A percentile compares a stretch with the other conserved stretches of the same genome.
These are phyloP conservation scores for Campoplex capitator DNA, from an alignment of 2,888 invertebrate genomes.

Conservation along the genomic window DNA sequence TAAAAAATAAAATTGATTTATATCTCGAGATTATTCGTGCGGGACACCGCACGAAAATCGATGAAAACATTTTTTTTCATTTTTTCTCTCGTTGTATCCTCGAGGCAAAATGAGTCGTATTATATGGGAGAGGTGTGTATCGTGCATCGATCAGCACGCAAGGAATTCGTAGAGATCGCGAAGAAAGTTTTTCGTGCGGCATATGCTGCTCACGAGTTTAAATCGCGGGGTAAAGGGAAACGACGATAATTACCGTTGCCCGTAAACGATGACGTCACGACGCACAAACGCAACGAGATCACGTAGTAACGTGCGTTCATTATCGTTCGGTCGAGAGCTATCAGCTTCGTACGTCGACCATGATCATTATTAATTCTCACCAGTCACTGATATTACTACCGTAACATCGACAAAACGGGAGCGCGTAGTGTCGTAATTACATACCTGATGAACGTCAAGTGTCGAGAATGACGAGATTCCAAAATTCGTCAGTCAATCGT, in stretches of 20 bases:
- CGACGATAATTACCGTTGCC: conserved; percentile 57
- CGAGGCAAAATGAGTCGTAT: conserved; percentile 11
- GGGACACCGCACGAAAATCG: not conserved
- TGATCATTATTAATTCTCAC: conserved; percentile 26
- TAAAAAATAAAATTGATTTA: not conserved
- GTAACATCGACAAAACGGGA: conserved; percentile 20
- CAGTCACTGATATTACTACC: conserved; percentile 22
- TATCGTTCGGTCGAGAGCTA: conserved; percentile 41
- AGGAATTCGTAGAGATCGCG: conserved; percentile 68
- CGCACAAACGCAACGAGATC: conserved; percentile 37
- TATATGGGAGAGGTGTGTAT: conserved; percentile 32
- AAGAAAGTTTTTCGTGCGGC: conserved; percentile 64
- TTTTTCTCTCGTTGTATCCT: conserved; percentile 17
- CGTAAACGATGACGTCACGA: conserved; percentile 62
- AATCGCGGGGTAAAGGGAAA: conserved; percentile 14
- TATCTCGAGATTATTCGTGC: not conserved
- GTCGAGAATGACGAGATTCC: conserved; percentile 26
- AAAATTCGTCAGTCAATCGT: not conserved
- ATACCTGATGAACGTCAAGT: not conserved
- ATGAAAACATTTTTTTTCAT: conserved; percentile 8
- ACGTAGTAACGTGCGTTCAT: conserved; percentile 42
- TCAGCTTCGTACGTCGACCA: conserved; percentile 20
- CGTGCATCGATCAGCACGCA: conserved; percentile 57
- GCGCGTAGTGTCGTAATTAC: conserved; percentile 36
- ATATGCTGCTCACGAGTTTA: conserved; percentile 42